These are phyloP conservation scores for Tetragnatha montana DNA, from an alignment of 2,888 invertebrate species.

Conservation along the genomic window DNA sequence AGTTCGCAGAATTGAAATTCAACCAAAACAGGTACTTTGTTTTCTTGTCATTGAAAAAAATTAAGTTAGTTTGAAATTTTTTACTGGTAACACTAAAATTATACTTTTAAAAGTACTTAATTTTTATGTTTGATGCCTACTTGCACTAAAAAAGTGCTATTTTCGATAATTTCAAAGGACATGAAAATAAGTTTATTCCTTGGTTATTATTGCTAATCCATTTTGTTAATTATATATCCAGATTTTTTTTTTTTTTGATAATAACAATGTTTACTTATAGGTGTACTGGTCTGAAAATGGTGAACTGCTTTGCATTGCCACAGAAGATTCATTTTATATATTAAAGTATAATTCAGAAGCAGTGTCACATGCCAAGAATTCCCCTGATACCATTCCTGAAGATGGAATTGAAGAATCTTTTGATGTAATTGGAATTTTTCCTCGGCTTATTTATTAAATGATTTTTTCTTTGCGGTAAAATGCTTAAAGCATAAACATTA, in stretches of 20 bases:
- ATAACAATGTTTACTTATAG: conserved; percentile 72
- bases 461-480: background rate
- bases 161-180: too few species aligned
- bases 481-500: background rate
- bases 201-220: too few species aligned
- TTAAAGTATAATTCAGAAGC: conserved; percentile 90
- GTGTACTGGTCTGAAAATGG: conserved; percentile 98
- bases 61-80: too few species aligned
- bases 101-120: too few species aligned
- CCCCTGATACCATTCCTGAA: conserved; percentile 86
- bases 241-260: background rate
- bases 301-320: conserved; percentile 92
- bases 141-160: too few species aligned
- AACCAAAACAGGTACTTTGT: conserved; percentile 85
- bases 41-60: background rate
- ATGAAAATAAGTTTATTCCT: too few species aligned
- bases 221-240: background rate
- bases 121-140: too few species aligned
- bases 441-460: background rate
- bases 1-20: conserved; percentile 96
- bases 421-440: conserved; percentile 81
- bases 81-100: too few species aligned
- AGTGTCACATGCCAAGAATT: conserved; percentile 86
- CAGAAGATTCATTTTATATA: conserved; percentile 96
- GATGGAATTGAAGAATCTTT: conserved; percentile 98